Evolutionary conservation across 2,888 invertebrate genomes (phyloP).

Genomic region (Margaritifera margaritifera): DNA sequence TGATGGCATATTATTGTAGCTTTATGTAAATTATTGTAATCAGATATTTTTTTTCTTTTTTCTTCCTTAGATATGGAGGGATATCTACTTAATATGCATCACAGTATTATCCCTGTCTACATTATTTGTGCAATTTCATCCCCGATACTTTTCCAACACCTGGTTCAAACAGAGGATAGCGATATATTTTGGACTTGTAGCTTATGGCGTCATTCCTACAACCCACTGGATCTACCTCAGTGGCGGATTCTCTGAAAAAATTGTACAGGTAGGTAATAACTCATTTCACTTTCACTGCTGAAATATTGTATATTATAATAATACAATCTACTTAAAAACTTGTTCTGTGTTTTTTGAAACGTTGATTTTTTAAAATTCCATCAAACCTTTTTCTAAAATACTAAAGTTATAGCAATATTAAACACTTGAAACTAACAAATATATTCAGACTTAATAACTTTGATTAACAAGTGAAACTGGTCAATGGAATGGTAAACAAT

Average conservation of each 20-base stretch:
- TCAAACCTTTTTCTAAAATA: too few relatives aligned
- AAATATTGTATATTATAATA: neutral
- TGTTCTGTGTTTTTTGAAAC: too few relatives aligned
- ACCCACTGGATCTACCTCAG: slow-evolving; percentile 91
- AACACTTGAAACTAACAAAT: too few relatives aligned
- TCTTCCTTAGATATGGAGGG: slow-evolving; percentile 77
- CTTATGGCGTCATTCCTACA: slow-evolving; percentile 87
- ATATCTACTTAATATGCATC: slow-evolving; percentile 88
- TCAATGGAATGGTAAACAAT: too few relatives aligned
- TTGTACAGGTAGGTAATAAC: slow-evolving; percentile 81
- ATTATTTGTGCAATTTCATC: slow-evolving; percentile 83
- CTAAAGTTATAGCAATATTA: neutral
- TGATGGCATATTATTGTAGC: too few relatives aligned
- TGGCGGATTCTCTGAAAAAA: slow-evolving; percentile 89
- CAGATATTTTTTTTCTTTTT: slow-evolving; percentile 1
- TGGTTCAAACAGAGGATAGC: slow-evolving; percentile 75
- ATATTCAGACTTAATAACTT: too few relatives aligned
- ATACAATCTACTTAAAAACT: too few relatives aligned
- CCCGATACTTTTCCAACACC: slow-evolving; percentile 73
- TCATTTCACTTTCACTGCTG: neutral
- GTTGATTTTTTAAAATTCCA: too few relatives aligned
- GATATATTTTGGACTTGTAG: slow-evolving; percentile 63
- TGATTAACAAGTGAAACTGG: too few relatives aligned
- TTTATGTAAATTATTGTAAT: neutral
- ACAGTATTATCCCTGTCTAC: slow-evolving; percentile 86